Percentiles rank a stretch among this genome's conserved stretches.
Conservation (phyloP, 2,797 vertebrate species). For the Siniperca scherzeri region DNA sequence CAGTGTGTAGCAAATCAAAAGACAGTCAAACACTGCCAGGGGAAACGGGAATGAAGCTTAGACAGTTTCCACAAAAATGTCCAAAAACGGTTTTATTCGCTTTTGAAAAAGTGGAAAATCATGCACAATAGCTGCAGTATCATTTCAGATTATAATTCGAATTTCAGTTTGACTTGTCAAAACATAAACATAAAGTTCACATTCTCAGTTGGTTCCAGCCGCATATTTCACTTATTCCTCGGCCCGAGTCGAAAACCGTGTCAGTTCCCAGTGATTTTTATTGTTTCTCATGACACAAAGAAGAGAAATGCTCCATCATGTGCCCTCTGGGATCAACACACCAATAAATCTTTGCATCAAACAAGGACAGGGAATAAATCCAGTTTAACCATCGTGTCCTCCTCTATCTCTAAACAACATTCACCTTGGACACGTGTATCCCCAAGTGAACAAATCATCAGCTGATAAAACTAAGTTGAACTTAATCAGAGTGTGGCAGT, state of each 20-base stretch:
- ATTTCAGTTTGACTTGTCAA: no score
- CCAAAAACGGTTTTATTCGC: no score
- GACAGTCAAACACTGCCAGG: no score
- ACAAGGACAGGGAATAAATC: not conserved
- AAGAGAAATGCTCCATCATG: not conserved
- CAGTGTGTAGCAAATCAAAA: no score
- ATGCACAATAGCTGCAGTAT: no score
- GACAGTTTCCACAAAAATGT: no score
- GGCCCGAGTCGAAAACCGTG: not conserved
- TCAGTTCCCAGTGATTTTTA: slow-evolving; percentile 8
- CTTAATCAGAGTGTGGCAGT: slow-evolving; percentile 1
- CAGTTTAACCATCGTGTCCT: no score
- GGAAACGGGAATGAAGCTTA: no score
- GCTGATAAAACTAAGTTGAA: not conserved
- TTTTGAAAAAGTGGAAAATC: no score
- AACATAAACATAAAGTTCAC: not conserved
- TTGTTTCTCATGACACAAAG: slow-evolving; percentile 35
- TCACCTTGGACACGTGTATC: no score
- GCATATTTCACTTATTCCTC: not conserved
- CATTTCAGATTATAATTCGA: no score
- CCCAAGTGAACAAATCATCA: not conserved
- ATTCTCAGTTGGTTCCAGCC: not conserved
- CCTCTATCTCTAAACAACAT: not conserved
- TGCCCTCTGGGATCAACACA: slow-evolving; percentile 24
- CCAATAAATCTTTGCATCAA: slow-evolving; percentile 2